Evolutionary conservation across 2,888 invertebrate species (phyloP).

Genomic region (Eristalis arbustorum): DNA sequence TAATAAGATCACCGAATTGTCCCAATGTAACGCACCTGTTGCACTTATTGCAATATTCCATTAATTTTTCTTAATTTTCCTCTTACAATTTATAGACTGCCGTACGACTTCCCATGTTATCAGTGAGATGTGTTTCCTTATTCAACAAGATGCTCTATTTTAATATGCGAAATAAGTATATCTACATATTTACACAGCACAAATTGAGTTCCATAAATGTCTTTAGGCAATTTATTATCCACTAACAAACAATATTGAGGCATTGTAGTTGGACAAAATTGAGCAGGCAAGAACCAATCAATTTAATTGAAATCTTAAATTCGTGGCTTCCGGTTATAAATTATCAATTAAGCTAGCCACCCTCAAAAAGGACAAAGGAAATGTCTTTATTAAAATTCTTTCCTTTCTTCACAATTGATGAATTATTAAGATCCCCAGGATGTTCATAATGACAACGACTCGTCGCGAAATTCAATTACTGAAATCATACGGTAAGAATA

Average conservation of each 20-base stretch:
- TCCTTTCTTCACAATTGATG: not conserved
- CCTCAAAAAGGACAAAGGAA: not conserved
- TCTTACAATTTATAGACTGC: no score
- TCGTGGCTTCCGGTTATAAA: not conserved
- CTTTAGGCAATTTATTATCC: not conserved
- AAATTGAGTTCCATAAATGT: not conserved
- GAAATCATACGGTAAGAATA: not conserved
- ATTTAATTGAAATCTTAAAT: not conserved
- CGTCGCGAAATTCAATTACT: slow-evolving; percentile 5
- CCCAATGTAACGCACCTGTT: no score
- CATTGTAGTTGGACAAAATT: not conserved
- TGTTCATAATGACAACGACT: slow-evolving; percentile 1
- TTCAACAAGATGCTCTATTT: no score
- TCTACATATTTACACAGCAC: not conserved
- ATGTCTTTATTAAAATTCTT: not conserved
- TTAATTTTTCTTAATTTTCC: no score
- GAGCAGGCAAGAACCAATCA: not conserved
- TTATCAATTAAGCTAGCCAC: not conserved
- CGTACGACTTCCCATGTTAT: no score
- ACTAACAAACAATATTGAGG: not conserved
- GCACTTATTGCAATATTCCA: no score
- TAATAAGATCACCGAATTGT: no score
- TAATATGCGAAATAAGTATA: no score
- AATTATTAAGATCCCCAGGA: slow-evolving; percentile 6
- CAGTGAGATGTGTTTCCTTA: no score